These are phyloP conservation scores for Callipepla squamata DNA, from an alignment of 2,113 vertebrate species.

Conservation along the genomic window DNA sequence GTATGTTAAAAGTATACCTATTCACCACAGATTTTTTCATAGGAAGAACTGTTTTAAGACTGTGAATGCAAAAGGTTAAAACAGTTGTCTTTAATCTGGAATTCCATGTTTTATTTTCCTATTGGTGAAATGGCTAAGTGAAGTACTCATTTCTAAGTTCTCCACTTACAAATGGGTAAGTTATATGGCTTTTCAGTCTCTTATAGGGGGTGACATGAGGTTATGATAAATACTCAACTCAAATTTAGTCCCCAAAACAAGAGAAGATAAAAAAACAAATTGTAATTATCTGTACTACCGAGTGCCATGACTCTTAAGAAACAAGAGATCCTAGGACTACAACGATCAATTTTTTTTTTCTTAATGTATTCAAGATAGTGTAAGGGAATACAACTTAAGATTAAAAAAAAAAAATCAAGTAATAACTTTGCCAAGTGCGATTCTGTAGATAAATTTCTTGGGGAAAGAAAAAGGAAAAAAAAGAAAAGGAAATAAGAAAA, in stretches of 20 bases:
- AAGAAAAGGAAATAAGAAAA: not conserved
- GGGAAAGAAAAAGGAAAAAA: not conserved
- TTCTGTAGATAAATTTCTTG: not conserved
- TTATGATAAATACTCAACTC: not conserved
- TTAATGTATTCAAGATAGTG: not conserved
- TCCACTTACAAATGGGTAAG: not conserved
- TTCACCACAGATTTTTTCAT: rapidly evolving
- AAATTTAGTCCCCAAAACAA: not conserved
- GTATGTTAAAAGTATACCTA: not conserved
- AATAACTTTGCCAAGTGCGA: not conserved
- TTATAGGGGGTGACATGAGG: not conserved
- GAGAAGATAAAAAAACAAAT: not conserved
- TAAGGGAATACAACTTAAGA: not conserved
- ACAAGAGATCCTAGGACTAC: not conserved
- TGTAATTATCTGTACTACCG: not conserved
- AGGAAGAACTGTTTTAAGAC: not conserved
- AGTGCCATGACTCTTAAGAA: not conserved
- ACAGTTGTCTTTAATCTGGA: not conserved
- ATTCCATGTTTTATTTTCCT: not conserved
- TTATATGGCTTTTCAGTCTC: not conserved
- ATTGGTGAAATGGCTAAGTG: not conserved
- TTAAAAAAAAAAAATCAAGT: not conserved
- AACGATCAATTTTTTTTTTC: not conserved
- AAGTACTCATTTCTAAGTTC: not conserved
- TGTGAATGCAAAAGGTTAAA: not conserved